phyloP scores from a whole-genome alignment of 2,797 vertebrate genomes.

The Pseudomugil tenellus region DNA sequence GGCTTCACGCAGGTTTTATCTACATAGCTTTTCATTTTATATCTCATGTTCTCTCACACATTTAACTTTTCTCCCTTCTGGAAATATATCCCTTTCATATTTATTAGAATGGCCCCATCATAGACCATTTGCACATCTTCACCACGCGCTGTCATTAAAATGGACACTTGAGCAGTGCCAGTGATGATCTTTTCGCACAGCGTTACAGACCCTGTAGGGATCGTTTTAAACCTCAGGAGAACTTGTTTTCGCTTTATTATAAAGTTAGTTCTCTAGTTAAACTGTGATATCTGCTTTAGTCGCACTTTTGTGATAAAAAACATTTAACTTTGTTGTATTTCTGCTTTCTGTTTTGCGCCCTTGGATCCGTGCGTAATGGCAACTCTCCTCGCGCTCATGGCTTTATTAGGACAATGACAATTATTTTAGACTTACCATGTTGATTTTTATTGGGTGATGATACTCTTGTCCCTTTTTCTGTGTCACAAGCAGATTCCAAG shows the following conservation, averaged over 20 bases:
- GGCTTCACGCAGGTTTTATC: conserved; percentile 7
- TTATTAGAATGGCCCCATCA: background rate
- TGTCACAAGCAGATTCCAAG: conserved; percentile 1
- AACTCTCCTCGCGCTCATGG: background rate
- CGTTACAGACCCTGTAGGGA: background rate
- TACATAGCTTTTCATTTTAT: background rate
- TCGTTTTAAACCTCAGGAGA: background rate
- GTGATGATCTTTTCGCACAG: conserved; percentile 8
- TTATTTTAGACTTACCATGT: conserved; percentile 49
- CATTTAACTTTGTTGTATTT: background rate
- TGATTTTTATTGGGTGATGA: background rate
- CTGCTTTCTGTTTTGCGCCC: conserved; percentile 15
- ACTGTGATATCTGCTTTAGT: background rate
- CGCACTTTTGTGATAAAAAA: background rate
- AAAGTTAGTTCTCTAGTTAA: too few species aligned
- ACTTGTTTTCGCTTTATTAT: background rate
- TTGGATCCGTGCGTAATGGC: conserved; percentile 58
- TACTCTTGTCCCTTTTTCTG: background rate
- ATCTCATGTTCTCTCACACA: background rate
- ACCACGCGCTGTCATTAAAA: conserved; percentile 1
- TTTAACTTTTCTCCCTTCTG: background rate
- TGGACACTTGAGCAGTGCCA: background rate
- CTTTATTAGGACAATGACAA: background rate
- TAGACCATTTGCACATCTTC: background rate
- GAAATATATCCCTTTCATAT: background rate